A percentile compares a stretch with the other conserved stretches of the same genome.
These are phyloP conservation scores for Trinectes maculatus DNA, from an alignment of 2,113 vertebrate genomes.

Conservation along the genomic window DNA sequence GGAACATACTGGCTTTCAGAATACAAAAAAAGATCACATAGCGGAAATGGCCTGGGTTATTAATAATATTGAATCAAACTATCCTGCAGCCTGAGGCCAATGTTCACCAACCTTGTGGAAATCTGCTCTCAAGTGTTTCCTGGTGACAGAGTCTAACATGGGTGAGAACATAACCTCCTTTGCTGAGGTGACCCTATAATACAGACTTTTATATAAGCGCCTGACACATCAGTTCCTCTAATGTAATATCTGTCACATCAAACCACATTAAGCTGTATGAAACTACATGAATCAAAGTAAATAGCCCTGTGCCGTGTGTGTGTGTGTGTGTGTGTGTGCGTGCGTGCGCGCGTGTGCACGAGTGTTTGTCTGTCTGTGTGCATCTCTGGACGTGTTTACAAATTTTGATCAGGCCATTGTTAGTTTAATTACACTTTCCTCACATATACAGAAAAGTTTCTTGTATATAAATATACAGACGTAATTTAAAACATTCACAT, in stretches of 20 bases:
- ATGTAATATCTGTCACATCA: constrained; percentile 25
- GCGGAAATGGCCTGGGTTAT: constrained; percentile 10
- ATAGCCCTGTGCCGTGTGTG: constrained; percentile 17
- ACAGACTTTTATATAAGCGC: constrained; percentile 27
- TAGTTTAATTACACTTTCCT: not conserved
- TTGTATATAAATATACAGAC: too few relatives aligned
- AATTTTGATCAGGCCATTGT: too few relatives aligned
- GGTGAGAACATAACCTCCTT: constrained; percentile 14
- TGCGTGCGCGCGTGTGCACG: too few relatives aligned
- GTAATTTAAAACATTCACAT: too few relatives aligned
- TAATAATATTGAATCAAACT: constrained; percentile 51
- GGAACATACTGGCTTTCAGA: too few relatives aligned
- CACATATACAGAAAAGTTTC: not conserved
- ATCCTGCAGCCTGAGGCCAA: constrained; percentile 28
- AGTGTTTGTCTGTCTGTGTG: too few relatives aligned
- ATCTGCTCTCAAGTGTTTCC: constrained; percentile 40
- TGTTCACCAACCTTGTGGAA: constrained; percentile 22
- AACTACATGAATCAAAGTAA: constrained; percentile 44
- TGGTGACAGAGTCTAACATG: constrained; percentile 31
- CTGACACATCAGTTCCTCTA: constrained; percentile 29
- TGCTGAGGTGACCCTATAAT: constrained; percentile 21
- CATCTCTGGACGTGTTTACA: too few relatives aligned
- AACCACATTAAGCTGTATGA: constrained; percentile 44
- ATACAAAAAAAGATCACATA: not conserved
- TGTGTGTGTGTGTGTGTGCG: not conserved